Evolutionary conservation across 2,888 invertebrate species (phyloP), one percentile per base, ranked within the genome.

Genomic region (Pachycephus smyrnensis): DNA sequence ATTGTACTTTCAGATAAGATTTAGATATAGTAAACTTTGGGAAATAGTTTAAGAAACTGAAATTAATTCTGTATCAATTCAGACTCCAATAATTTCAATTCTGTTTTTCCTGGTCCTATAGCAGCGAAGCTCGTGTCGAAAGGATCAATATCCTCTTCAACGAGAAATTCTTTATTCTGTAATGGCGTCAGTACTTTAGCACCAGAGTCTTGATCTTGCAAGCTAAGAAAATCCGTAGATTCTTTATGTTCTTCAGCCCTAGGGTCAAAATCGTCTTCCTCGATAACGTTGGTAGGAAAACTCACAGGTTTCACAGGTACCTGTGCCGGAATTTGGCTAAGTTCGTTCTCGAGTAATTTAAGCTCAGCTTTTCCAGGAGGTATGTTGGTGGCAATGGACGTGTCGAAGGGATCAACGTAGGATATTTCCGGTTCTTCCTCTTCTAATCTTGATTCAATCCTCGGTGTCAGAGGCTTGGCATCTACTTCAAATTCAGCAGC

Each of bases 81-180:
- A 75, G 95, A 95, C 90, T 97, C 97, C 0, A 97, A 91, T 32
- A 96, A 90, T 88, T 96, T 96, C 0, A 97, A 90, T 91, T 97
- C 97, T 0, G 96, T 94, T 89, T 94, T 94, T 3, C 97, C 96
- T 0, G 96, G 96, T 82, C 94, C 94, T 73, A 97, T 93, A 75
- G 93, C 93, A 0, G 96, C 96, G 85, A 96, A 95, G 6, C 96
- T 96, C 0, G 97, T 97, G 88, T 97, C 97, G 87, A 97, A 97
- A 0, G 97, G 97, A 93, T 97, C 97, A 55, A 93, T 90, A 83
- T 95, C 93, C 76, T 94, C 93, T 55, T 90, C 90, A 75, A 92
- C 88, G 69, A 82, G 77, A 37, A 86, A 80, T n/a, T 87, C 84
- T 33, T 84, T 92, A 83, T 85, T 92, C 89, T 84, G 92, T 87